A percentile compares a stretch with the other conserved stretches of the same genome.
phyloP scores from a whole-genome alignment of 2,888 invertebrate species.

The Notodonta ziczac region DNA sequence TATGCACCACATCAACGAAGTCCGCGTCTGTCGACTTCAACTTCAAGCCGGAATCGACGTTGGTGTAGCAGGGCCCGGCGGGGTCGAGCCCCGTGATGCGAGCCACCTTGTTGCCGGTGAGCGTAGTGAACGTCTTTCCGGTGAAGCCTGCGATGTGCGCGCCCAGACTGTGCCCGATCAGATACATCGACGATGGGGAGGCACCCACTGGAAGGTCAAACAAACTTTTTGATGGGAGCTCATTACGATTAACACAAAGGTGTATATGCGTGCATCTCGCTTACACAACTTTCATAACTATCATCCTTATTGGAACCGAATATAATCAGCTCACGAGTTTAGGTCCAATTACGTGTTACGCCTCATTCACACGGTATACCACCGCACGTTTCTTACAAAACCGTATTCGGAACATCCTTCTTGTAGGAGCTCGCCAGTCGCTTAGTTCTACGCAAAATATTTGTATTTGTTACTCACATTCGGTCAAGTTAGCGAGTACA shows the following conservation, averaged over 20 bases:
- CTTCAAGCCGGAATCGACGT: slow-evolving; percentile 50
- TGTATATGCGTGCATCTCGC: no score
- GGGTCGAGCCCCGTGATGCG: slow-evolving; percentile 69
- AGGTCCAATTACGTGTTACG: no score
- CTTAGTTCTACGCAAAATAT: no score
- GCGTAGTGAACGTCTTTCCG: slow-evolving; percentile 55
- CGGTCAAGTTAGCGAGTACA: slow-evolving; percentile 55
- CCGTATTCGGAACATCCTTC: no score
- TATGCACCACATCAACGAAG: slow-evolving; percentile 66
- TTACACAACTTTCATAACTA: no score
- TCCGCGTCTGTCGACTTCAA: slow-evolving; percentile 56
- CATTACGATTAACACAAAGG: no score
- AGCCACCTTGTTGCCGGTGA: slow-evolving; percentile 56
- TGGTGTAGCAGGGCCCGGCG: slow-evolving; percentile 71
- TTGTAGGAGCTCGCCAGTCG: no score
- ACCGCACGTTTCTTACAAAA: no score
- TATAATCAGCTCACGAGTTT: no score
- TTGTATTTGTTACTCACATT: slow-evolving; percentile 46
- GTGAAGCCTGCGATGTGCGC: slow-evolving; percentile 67
- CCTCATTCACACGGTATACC: no score
- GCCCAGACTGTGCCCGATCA: slow-evolving; percentile 72
- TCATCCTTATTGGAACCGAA: no score
- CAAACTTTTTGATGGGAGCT: no score
- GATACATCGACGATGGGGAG: slow-evolving; percentile 53
- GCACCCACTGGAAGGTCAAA: slow-evolving; percentile 51